These are phyloP conservation scores for Cossypha polioptera DNA, from an alignment of 2,797 vertebrate genomes.

Conservation along the genomic window DNA sequence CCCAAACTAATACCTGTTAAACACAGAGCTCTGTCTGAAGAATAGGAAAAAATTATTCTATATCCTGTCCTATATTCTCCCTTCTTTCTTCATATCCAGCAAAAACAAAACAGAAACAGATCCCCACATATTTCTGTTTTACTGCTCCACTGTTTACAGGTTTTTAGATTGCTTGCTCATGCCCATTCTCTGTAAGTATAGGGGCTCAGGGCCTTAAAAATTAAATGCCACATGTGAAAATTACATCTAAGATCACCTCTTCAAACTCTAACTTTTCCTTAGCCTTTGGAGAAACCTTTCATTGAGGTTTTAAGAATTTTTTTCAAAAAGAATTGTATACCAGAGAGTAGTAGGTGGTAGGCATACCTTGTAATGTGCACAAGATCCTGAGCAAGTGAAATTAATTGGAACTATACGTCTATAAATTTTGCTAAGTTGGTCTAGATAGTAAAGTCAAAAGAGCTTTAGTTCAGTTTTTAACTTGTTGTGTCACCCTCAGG, in stretches of 20 bases:
- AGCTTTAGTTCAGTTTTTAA: background rate
- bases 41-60: background rate
- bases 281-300: background rate
- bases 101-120: background rate
- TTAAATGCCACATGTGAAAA: background rate
- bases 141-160: background rate
- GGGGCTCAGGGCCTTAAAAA: background rate
- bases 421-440: background rate
- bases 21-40: background rate
- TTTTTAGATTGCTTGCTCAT: background rate
- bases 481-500: background rate
- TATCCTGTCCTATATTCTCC: background rate
- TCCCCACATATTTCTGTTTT: background rate
- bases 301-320: background rate
- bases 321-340: background rate
- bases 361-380: fast-evolving
- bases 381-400: background rate
- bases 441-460: background rate
- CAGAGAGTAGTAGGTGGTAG: background rate
- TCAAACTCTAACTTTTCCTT: background rate
- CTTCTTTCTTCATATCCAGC: background rate
- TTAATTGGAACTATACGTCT: background rate
- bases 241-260: background rate
- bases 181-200: fast-evolving
- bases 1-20: background rate